Conservation (phyloP, 2,113 vertebrate genomes). For the Cheirogaleus medius region DNA sequence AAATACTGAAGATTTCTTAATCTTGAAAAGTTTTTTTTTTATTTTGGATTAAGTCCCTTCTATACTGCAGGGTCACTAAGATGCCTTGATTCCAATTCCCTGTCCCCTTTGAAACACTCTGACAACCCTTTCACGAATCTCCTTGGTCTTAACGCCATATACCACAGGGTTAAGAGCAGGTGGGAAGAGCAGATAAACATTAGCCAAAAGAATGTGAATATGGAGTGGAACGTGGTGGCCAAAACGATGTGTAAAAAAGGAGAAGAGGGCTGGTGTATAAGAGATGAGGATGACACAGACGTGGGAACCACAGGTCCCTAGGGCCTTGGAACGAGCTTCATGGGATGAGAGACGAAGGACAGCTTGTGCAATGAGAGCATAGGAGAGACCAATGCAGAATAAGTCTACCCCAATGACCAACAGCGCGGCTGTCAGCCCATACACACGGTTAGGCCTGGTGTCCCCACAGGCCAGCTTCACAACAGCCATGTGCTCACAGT, state of each 20-base stretch:
- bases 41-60: neutral
- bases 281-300: conserved; percentile 78
- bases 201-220: conserved; percentile 75
- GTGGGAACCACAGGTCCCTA: conserved; percentile 79
- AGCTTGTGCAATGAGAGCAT: conserved; percentile 68
- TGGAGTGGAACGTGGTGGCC: conserved; percentile 61
- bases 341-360: conserved; percentile 70
- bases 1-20: conserved; percentile 24
- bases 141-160: conserved; percentile 80
- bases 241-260: conserved; percentile 79
- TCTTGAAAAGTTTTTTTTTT: neutral
- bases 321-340: conserved; percentile 73
- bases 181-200: conserved; percentile 78
- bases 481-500: conserved; percentile 81
- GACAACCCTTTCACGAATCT: conserved; percentile 73
- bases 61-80: neutral
- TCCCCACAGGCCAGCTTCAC: conserved; percentile 80
- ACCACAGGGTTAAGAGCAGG: conserved; percentile 80
- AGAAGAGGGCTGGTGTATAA: conserved; percentile 79
- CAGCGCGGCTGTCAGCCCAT: conserved; percentile 68
- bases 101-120: conserved; percentile 49
- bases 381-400: conserved; percentile 75
- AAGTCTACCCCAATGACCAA: conserved; percentile 78
- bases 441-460: conserved; percentile 69
- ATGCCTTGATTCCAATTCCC: neutral